Evolutionary conservation across 2,113 vertebrate species (phyloP), one percentile per base, ranked within the genome.

Genomic region (Pseudorasbora parva): DNA sequence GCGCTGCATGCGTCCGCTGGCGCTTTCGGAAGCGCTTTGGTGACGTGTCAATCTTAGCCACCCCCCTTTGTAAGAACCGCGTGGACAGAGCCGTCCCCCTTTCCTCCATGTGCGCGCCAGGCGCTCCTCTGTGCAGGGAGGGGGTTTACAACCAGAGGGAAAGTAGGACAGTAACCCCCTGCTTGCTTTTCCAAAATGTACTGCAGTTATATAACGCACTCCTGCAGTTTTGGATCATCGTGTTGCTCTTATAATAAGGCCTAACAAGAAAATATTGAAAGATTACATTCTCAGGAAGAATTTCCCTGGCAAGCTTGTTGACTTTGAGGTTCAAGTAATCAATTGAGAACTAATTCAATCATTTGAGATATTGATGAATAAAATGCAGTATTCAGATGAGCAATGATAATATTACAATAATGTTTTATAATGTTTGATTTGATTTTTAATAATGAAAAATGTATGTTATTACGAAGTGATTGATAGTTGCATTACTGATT

Each of bases 41-140:
- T 95, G 94, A 96, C 94, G 95, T 94, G 90, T 87, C 60, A 6
- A 4, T 0, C 1, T 3, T 57, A 27, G 3, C 68, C 92, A 90
- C 93, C 77, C 86, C 86, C 25, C 25, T 37, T 19, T 83, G 37
- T 15, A 81, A 66, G 56, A 83, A 68, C 84, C 79, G 78, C 88
- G 87, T 74, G 81, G 45, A 41, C 68, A 23, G 51, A 73, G 45
- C 21, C 91, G 90, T 82, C 92, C 90, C 92, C 81, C 66, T 57
- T 69, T 86, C 83, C 88, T 91, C 94, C 95, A 95, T 93, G 95
- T 96, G 95, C 94, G 87, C 86, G 89, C 82, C 82, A 82, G 85
- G 76, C 89, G 15, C 57, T 88, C 82, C 27, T 85, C 33, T 82
- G 82, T 15, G 87, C 47, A 81, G 84, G 51, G 78, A 80, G 45